Evolutionary conservation across 2,113 vertebrate genomes (phyloP).

Genomic region (Mastomys natalensis): DNA sequence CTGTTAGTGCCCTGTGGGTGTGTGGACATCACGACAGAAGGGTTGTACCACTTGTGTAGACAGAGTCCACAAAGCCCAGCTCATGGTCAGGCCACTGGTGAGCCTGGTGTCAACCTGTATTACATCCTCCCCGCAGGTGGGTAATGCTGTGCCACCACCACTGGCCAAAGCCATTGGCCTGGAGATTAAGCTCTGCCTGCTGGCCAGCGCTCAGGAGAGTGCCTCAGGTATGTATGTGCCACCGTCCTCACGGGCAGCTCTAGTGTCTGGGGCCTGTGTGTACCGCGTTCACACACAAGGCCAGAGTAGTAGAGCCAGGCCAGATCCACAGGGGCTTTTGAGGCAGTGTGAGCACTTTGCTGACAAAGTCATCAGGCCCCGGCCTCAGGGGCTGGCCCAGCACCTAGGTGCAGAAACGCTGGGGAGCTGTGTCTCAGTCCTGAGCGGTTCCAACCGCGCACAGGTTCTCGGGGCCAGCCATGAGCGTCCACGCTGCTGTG

Average conservation of each 20-base stretch:
- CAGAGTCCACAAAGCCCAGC: not conserved
- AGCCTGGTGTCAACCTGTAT: not conserved
- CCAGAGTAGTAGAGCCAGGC: not conserved
- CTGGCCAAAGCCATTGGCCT: conserved; percentile 95
- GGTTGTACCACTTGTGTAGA: not conserved
- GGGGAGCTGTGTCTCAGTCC: not conserved
- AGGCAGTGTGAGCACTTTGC: not conserved
- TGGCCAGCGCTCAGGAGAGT: conserved; percentile 89
- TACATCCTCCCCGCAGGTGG: conserved; percentile 86
- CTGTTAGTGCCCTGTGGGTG: not conserved
- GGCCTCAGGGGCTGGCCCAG: not conserved
- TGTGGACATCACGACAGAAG: not conserved
- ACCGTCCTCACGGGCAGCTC: no score
- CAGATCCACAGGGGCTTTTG: not conserved
- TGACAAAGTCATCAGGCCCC: not conserved
- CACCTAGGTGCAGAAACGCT: not conserved
- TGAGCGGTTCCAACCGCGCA: not conserved
- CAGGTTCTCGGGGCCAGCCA: not conserved
- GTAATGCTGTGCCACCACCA: conserved; percentile 96
- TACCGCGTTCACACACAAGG: not conserved
- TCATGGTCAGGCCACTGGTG: rapidly evolving
- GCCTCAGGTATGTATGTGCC: conserved; percentile 87
- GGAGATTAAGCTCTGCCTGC: conserved; percentile 92
- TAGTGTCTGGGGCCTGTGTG: not conserved
- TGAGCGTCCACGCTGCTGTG: not conserved